A percentile compares a stretch with the other conserved stretches of the same genome.
Evolutionary conservation across 2,113 vertebrate species (phyloP).

Genomic region (Bos indicus): DNA sequence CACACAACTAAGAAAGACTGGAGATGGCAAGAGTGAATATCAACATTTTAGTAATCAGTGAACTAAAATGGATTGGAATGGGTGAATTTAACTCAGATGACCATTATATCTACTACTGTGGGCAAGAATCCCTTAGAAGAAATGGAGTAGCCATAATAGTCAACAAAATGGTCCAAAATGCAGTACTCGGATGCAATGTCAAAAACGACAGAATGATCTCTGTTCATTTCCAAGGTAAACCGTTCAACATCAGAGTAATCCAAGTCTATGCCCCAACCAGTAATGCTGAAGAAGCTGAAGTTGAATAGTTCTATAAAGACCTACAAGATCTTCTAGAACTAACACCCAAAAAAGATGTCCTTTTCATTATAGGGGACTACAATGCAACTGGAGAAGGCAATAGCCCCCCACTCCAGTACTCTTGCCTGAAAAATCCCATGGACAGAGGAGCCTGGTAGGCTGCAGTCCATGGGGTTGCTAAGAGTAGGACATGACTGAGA

Average conservation of each 20-base stretch:
- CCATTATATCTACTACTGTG: not conserved
- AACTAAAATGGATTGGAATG: not conserved
- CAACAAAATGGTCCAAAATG: accelerated
- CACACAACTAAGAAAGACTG: not conserved
- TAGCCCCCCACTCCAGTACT: no score
- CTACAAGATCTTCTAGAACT: not conserved
- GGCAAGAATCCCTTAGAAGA: not conserved
- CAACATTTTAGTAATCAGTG: not conserved
- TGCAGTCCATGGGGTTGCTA: no score
- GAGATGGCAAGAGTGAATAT: not conserved
- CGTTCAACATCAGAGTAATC: not conserved
- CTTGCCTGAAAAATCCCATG: no score
- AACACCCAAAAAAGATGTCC: not conserved
- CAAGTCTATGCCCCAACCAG: not conserved
- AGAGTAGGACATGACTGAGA: no score
- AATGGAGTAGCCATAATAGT: not conserved
- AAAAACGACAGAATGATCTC: not conserved
- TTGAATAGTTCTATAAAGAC: not conserved
- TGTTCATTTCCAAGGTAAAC: not conserved
- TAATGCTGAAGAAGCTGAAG: not conserved
- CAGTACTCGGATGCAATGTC: not conserved
- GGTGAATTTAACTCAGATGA: not conserved
- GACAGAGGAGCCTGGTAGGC: no score
- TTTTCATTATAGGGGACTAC: not conserved
- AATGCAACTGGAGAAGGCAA: not conserved